Evolutionary conservation across 2,113 vertebrate species (phyloP).

Genomic region (Australoheros scitulus): DNA sequence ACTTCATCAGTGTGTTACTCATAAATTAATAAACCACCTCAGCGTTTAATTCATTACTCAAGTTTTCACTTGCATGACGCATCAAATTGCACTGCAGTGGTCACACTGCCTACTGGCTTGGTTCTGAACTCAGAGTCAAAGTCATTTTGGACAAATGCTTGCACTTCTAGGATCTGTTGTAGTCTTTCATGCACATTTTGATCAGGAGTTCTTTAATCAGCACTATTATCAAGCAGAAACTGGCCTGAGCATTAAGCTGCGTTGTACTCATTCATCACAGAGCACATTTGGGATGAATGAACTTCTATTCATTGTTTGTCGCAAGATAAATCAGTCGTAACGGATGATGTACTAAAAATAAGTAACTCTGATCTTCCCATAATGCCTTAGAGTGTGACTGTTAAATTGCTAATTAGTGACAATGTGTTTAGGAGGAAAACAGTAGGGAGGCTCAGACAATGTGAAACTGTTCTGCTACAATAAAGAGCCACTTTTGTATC

Average conservation of each 20-base stretch:
- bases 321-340: slow-evolving; percentile 43
- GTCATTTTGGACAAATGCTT: slow-evolving; percentile 14
- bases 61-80: slow-evolving; percentile 6
- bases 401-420: slow-evolving; percentile 47
- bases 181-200: background rate
- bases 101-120: background rate
- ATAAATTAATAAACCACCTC: slow-evolving; percentile 2
- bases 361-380: slow-evolving; percentile 43
- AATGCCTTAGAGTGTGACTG: slow-evolving; percentile 24
- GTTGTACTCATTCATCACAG: slow-evolving; percentile 42
- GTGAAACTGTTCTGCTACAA: slow-evolving; percentile 4
- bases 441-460: background rate
- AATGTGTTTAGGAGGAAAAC: slow-evolving; percentile 18
- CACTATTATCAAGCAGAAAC: background rate
- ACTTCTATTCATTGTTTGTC: slow-evolving; percentile 20
- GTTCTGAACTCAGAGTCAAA: background rate
- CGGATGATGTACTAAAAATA: slow-evolving; percentile 38
- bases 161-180: background rate
- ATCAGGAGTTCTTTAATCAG: background rate
- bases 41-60: slow-evolving; percentile 5
- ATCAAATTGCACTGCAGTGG: slow-evolving; percentile 2
- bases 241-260: slow-evolving; percentile 15
- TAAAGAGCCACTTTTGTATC: background rate
- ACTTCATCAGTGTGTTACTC: slow-evolving; percentile 8
- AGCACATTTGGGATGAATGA: slow-evolving; percentile 34